Percentiles rank a stretch among this genome's conserved stretches.
These are phyloP conservation scores for Holocentrus rufus DNA, from an alignment of 2,797 vertebrate species.

Conservation along the genomic window DNA sequence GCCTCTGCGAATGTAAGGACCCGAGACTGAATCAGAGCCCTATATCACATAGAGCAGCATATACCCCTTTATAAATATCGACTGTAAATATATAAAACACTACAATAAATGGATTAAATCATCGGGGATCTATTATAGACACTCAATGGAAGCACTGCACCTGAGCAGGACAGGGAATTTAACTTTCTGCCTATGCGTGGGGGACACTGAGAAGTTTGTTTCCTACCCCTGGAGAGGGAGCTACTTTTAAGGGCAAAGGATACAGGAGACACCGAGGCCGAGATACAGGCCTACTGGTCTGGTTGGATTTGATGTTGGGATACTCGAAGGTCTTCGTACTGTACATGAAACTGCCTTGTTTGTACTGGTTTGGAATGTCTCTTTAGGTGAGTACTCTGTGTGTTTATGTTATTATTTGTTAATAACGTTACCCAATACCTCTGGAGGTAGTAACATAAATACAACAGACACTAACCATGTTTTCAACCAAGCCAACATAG, in stretches of 20 bases:
- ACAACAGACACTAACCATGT: constrained; percentile 52
- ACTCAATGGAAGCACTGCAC: constrained; percentile 79
- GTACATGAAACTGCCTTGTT: constrained; percentile 64
- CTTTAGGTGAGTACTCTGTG: constrained; percentile 80
- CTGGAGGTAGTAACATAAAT: constrained; percentile 30
- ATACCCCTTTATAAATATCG: constrained; percentile 84
- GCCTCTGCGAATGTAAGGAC: constrained; percentile 82
- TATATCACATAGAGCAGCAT: constrained; percentile 84
- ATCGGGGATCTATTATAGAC: constrained; percentile 72
- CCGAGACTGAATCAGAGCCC: constrained; percentile 84
- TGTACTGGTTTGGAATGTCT: constrained; percentile 79
- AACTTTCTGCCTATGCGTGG: constrained; percentile 81
- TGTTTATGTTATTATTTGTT: constrained; percentile 23
- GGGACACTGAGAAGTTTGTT: constrained; percentile 85
- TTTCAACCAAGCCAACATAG: constrained; percentile 55
- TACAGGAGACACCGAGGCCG: constrained; percentile 93
- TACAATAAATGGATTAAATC: constrained; percentile 78
- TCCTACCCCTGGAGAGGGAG: constrained; percentile 79
- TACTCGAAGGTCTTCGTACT: constrained; percentile 74
- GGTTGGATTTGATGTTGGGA: constrained; percentile 82
- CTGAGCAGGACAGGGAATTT: constrained; percentile 79
- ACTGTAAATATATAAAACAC: constrained; percentile 80
- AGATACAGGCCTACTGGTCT: constrained; percentile 86
- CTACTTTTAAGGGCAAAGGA: constrained; percentile 83
- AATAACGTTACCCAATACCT: not conserved